A percentile compares a stretch with the other conserved stretches of the same genome.
These are phyloP conservation scores for Eledone cirrhosa DNA, from an alignment of 2,888 invertebrate species.

Conservation along the genomic window DNA sequence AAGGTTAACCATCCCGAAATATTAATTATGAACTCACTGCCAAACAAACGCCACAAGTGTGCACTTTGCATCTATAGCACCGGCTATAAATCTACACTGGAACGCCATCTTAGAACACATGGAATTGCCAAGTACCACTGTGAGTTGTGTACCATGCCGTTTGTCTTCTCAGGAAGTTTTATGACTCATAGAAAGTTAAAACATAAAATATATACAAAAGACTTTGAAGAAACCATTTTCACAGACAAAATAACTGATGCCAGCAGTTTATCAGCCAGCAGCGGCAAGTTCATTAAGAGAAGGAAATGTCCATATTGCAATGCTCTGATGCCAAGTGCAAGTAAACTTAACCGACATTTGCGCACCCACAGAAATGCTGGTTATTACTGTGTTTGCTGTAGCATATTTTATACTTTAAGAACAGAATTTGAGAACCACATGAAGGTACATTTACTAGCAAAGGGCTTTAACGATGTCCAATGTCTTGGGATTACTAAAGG, in stretches of 20 bases:
- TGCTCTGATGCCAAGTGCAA: not conserved
- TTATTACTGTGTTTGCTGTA: slow-evolving; percentile 8
- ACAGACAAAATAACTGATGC: not conserved
- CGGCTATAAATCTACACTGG: slow-evolving; percentile 37
- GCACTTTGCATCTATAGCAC: slow-evolving; percentile 37
- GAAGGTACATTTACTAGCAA: not conserved
- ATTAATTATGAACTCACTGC: not conserved
- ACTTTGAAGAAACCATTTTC: slow-evolving; percentile 5
- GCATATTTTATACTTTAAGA: not conserved
- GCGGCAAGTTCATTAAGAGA: not conserved
- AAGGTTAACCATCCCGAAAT: slow-evolving; percentile 37
- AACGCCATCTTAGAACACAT: slow-evolving; percentile 38
- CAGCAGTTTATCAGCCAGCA: not conserved
- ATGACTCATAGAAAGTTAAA: slow-evolving; percentile 7
- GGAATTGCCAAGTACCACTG: slow-evolving; percentile 39
- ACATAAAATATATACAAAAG: not conserved
- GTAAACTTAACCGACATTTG: slow-evolving; percentile 15
- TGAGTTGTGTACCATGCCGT: slow-evolving; percentile 41
- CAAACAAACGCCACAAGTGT: slow-evolving; percentile 33
- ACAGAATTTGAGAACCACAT: slow-evolving; percentile 16
- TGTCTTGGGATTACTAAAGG: not conserved
- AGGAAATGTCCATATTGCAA: slow-evolving; percentile 15
- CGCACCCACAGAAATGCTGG: slow-evolving; percentile 24
- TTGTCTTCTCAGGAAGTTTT: slow-evolving; percentile 39
- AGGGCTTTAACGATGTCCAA: not conserved